A percentile compares a stretch with the other conserved stretches of the same genome.
Evolutionary conservation across 2,113 vertebrate genomes (phyloP).

Genomic region (Amazona guildingii): DNA sequence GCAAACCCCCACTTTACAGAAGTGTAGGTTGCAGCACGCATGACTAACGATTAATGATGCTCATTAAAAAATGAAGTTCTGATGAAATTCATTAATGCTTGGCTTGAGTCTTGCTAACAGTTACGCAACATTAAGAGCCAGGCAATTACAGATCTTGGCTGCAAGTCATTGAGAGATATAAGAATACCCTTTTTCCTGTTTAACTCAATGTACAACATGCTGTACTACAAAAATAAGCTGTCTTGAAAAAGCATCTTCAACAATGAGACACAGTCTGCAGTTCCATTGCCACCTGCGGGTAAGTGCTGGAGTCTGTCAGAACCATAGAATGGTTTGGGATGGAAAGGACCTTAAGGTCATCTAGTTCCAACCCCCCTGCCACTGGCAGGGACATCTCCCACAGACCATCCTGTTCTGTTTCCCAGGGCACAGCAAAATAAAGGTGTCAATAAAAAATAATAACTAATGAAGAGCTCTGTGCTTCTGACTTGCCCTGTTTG

Average conservation of each 20-base stretch:
- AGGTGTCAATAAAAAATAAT: background rate
- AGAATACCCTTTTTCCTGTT: slow-evolving; percentile 46
- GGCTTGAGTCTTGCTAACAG: slow-evolving; percentile 69
- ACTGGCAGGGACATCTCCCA: background rate
- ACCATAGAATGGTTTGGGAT: background rate
- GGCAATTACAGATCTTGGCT: slow-evolving; percentile 73
- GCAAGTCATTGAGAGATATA: slow-evolving; percentile 58
- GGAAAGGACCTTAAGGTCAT: background rate
- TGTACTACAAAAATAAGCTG: background rate
- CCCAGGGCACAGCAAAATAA: background rate
- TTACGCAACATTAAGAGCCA: slow-evolving; percentile 72
- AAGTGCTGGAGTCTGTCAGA: background rate
- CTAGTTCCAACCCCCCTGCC: background rate
- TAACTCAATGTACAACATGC: slow-evolving; percentile 15
- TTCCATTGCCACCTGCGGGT: slow-evolving; percentile 58
- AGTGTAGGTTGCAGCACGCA: slow-evolving; percentile 50
- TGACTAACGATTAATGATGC: slow-evolving; percentile 71
- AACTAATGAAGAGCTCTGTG: background rate
- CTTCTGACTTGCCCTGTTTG: background rate
- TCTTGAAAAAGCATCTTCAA: slow-evolving; percentile 5
- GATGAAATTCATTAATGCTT: slow-evolving; percentile 76
- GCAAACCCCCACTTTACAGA: slow-evolving; percentile 41
- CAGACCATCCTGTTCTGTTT: background rate
- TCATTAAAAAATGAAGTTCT: slow-evolving; percentile 76
- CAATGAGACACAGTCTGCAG: background rate